Evolutionary conservation across 2,797 vertebrate genomes (phyloP).

Genomic region (Sebastes diploproa): DNA sequence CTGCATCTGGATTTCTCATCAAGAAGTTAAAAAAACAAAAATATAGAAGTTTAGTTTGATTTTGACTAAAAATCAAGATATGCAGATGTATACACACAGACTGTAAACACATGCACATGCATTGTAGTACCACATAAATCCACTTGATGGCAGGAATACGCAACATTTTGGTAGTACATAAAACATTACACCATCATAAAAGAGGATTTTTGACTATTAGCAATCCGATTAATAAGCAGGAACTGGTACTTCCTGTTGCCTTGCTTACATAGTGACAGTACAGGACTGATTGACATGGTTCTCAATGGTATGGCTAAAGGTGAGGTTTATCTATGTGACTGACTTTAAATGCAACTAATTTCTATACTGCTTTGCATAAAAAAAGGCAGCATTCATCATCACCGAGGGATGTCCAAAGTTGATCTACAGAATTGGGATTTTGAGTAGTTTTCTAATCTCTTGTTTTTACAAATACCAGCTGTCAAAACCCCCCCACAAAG

Average conservation of each 20-base stretch:
- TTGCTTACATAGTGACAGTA: constrained; percentile 86
- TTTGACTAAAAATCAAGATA: neutral
- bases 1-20: constrained; percentile 70
- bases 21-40: neutral
- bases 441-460: too few species aligned
- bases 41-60: neutral
- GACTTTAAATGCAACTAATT: neutral
- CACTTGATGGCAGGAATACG: neutral
- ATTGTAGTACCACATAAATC: neutral
- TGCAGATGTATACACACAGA: too few species aligned
- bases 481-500: too few species aligned
- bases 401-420: too few species aligned
- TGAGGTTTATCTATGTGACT: constrained; percentile 52
- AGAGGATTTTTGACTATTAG: neutral
- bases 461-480: too few species aligned
- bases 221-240: neutral
- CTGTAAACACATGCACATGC: too few species aligned
- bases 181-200: neutral
- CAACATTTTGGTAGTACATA: too few species aligned
- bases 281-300: constrained; percentile 95
- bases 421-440: too few species aligned
- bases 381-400: too few species aligned
- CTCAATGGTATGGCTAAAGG: constrained; percentile 98
- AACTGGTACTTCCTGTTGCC: neutral
- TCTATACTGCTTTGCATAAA: too few species aligned